These are phyloP conservation scores for Eudyptes chrysolophus DNA, from an alignment of 2,113 vertebrate species.

Conservation along the genomic window DNA sequence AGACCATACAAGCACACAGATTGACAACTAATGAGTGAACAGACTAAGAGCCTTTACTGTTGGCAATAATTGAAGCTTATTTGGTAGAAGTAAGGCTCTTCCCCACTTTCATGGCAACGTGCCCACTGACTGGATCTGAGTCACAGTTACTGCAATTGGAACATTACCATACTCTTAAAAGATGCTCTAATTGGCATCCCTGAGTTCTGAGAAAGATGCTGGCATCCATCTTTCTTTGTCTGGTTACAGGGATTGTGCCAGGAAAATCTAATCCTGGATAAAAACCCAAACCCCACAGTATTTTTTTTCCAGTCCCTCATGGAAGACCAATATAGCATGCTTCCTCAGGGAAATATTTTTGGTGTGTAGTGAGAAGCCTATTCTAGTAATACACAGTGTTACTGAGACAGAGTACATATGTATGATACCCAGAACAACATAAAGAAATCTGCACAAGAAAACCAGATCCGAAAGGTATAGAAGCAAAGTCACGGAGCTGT, in stretches of 20 bases:
- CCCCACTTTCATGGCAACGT: slow-evolving; percentile 40
- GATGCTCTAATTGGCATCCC: slow-evolving; percentile 41
- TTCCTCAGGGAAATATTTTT: not conserved
- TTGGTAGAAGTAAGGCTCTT: slow-evolving; percentile 25
- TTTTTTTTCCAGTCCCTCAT: not conserved
- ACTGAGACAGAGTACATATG: not conserved
- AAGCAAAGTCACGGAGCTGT: not conserved
- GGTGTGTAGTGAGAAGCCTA: not conserved
- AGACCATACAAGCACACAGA: not conserved
- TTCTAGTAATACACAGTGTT: not conserved
- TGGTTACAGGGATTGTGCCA: slow-evolving; percentile 37
- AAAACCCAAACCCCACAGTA: not conserved
- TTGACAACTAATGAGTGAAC: not conserved
- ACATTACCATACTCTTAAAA: slow-evolving; percentile 55
- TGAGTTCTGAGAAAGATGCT: slow-evolving; percentile 22
- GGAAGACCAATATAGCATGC: not conserved
- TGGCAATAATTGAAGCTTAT: slow-evolving; percentile 3
- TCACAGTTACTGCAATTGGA: slow-evolving; percentile 61
- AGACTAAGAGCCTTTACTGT: not conserved
- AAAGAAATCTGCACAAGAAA: not conserved
- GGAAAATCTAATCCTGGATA: slow-evolving; percentile 42
- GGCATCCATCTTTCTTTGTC: slow-evolving; percentile 28
- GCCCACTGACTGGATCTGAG: slow-evolving; percentile 54
- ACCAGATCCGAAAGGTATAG: not conserved
- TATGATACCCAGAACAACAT: not conserved